Evolutionary conservation across 2,888 invertebrate species (phyloP), one percentile per base, ranked within the genome.

Genomic region (Zygogramma bicolorata): DNA sequence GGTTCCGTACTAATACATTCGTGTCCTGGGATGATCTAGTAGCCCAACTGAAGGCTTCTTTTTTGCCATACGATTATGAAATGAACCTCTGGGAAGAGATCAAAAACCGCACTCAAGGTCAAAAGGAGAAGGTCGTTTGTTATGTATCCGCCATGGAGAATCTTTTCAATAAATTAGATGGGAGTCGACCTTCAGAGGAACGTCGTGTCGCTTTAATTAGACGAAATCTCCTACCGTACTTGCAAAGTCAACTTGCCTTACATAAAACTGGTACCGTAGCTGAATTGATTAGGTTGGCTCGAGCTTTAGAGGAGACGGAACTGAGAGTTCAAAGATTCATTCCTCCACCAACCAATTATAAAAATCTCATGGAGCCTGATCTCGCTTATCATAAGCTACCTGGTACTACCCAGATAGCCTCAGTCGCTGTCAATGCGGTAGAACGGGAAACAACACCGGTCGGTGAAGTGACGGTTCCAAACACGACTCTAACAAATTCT

Each of bases 11-110:
- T 13, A 40, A 8, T 15, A 13, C 15, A 4, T 40, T 40, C 40
- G 8, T 13, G 2, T 40, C 40, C 8, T 40, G 40, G 40, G 40
- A 40, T 40, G 40, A 40, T 2, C n/a, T 40, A 13, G 40, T 40
- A 40, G n/a, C 40, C n/a, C 40, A 40, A 40, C 40, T 40, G 15
- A 40, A 40, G 40, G 40, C 15, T 13, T 40, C 15, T 1, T 73
- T 65, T n/a, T 25, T 22, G 27, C 69, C 73, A n/a, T 46, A 27
- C 25, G 69, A 73, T 34, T 73, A 70, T 42, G 67, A 70, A 18
- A 7, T 38, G 7, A 31, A 10, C 1, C 15, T 74, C 0, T 68
- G 59, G 68, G 61, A 65, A 10, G 71, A 71, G 22, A 65, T 74
- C 15, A 10, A 58, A 3, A 8, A 40, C 29, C 42, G 74, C 2